A percentile compares a stretch with the other conserved stretches of the same genome.
Evolutionary conservation across 2,797 vertebrate species (phyloP).

Genomic region (Cynodonichthys magdalenae): DNA sequence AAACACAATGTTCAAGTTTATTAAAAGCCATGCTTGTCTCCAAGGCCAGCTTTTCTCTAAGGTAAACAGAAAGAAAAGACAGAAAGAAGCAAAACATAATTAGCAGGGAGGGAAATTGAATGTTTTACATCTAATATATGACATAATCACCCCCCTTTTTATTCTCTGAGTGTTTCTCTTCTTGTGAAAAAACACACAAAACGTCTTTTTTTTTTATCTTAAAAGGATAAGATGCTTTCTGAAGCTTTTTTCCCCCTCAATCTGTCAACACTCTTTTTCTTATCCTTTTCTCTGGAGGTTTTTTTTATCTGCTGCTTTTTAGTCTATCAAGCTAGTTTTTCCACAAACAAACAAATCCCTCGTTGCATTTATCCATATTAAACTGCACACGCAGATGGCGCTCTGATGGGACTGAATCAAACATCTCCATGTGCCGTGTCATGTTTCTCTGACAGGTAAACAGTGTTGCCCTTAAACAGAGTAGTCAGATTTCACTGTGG

Average conservation of each 20-base stretch:
- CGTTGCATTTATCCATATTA: slow-evolving; percentile 11
- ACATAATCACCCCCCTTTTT: slow-evolving; percentile 11
- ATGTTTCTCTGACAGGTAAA: slow-evolving; percentile 37
- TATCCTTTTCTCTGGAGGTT: slow-evolving; percentile 19
- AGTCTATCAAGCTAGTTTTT: slow-evolving; percentile 44
- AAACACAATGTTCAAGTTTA: slow-evolving; percentile 1
- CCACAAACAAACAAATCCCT: background rate
- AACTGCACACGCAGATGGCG: slow-evolving; percentile 17
- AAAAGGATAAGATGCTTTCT: slow-evolving; percentile 16
- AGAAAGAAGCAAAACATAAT: slow-evolving; percentile 14
- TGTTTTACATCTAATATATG: slow-evolving; percentile 20
- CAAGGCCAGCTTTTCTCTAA: slow-evolving; percentile 9
- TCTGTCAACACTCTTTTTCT: slow-evolving; percentile 6
- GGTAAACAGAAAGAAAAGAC: slow-evolving; percentile 21
- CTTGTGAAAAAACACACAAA: slow-evolving; percentile 13
- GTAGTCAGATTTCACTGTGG: slow-evolving; percentile 52
- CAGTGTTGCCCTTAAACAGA: slow-evolving; percentile 36
- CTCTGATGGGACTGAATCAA: slow-evolving; percentile 41
- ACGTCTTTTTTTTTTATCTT: background rate
- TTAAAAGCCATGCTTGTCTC: background rate
- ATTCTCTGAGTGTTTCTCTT: slow-evolving; percentile 9
- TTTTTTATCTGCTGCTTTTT: slow-evolving; percentile 27
- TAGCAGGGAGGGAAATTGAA: background rate
- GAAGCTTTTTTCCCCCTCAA: slow-evolving; percentile 18
- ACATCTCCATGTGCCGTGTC: slow-evolving; percentile 30